Percentiles rank a stretch among this genome's conserved stretches.
Conservation (phyloP, 2,888 invertebrate genomes). For the Nymphalis urticae region DNA sequence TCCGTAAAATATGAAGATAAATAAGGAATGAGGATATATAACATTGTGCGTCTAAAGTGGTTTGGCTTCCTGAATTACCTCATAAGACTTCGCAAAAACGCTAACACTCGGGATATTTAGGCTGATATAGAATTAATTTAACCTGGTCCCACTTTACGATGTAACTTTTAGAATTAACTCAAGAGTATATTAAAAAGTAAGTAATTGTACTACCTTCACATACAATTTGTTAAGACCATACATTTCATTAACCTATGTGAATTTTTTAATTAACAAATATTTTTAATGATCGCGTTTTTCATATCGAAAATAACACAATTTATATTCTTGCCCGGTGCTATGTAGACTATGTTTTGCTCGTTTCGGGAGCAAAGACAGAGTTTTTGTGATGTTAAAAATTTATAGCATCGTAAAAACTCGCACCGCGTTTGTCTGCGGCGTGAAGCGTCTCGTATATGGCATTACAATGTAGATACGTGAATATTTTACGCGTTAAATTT, state of each 20-base stretch:
- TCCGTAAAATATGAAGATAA: constrained; percentile 23
- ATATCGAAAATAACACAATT: constrained; percentile 9
- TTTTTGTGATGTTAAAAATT: constrained; percentile 76
- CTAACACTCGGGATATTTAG: constrained; percentile 17
- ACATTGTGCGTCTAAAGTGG: constrained; percentile 20
- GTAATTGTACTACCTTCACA: too few species aligned
- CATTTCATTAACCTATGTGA: too few species aligned
- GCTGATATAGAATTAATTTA: constrained; percentile 5
- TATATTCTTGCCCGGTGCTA: constrained; percentile 20
- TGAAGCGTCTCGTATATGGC: constrained; percentile 51
- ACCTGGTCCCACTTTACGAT: background rate
- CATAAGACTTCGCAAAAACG: constrained; percentile 19
- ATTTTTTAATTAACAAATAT: too few species aligned
- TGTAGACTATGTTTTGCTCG: constrained; percentile 19
- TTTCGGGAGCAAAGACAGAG: constrained; percentile 56
- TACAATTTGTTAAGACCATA: too few species aligned
- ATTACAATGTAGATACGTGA: constrained; percentile 57
- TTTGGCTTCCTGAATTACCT: constrained; percentile 30
- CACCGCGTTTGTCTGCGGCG: constrained; percentile 61
- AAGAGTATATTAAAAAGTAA: background rate
- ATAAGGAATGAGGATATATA: constrained; percentile 32
- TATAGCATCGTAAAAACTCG: constrained; percentile 73
- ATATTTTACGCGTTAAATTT: constrained; percentile 45
- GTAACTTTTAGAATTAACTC: background rate
- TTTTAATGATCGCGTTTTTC: background rate